Evolutionary conservation across 1,140 invertebrate genomes (phyloP).

Genomic region (Caenorhabditis tropicalis): DNA sequence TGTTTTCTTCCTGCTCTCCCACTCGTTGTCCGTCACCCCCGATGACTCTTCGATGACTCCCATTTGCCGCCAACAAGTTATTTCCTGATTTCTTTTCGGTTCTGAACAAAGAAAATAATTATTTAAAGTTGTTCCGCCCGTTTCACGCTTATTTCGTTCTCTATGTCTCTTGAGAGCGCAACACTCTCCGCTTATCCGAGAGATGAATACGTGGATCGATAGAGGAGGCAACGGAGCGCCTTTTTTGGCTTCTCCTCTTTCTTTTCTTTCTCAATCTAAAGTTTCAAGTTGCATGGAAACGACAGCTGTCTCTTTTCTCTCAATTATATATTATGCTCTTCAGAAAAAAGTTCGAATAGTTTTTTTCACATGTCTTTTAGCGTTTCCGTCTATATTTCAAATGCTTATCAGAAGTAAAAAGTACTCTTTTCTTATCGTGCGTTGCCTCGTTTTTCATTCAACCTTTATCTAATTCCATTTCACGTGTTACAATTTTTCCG

Average conservation of each 20-base stretch:
- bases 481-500: not conserved
- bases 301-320: too few species aligned
- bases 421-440: not conserved
- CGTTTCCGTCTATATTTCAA: not conserved
- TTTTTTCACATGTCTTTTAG: too few species aligned
- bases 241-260: not conserved
- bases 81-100: not conserved
- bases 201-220: constrained; percentile 26
- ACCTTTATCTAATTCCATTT: not conserved
- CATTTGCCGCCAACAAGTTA: not conserved
- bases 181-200: not conserved
- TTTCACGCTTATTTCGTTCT: not conserved
- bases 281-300: too few species aligned
- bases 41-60: not conserved
- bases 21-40: too few species aligned
- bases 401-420: not conserved
- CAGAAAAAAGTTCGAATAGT: too few species aligned
- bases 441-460: not conserved
- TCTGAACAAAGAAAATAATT: not conserved
- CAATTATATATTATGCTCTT: too few species aligned
- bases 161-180: constrained; percentile 12
- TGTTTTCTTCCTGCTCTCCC: not conserved
- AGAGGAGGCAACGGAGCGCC: not conserved
- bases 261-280: not conserved
- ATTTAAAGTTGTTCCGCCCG: not conserved